These are phyloP conservation scores for Leucophora obtusa DNA, from an alignment of 2,888 invertebrate genomes.

Conservation along the genomic window DNA sequence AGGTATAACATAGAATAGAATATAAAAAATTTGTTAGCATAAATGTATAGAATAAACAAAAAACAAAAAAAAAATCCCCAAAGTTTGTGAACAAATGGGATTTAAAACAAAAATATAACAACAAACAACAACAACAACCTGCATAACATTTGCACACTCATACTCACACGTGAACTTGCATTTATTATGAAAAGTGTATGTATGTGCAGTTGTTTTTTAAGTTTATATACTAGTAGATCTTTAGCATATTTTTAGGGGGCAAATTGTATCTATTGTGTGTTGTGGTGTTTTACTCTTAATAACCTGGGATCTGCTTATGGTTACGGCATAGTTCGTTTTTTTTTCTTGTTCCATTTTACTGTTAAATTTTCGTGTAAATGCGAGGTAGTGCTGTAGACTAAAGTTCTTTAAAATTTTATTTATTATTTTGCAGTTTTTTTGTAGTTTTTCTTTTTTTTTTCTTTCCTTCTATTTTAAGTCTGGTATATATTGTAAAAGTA, in stretches of 20 bases:
- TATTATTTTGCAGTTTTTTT: conserved; percentile 30
- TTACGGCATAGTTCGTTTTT: background rate
- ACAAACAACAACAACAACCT: background rate
- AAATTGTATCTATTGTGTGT: background rate
- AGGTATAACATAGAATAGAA: background rate
- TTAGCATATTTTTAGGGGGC: conserved; percentile 45
- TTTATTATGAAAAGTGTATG: conserved; percentile 33
- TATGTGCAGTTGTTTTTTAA: conserved; percentile 7
- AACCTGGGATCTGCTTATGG: conserved; percentile 33
- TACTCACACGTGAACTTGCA: conserved; percentile 3
- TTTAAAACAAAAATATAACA: conserved; percentile 44
- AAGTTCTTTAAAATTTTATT: conserved; percentile 46
- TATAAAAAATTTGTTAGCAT: background rate
- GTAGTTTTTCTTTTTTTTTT: background rate
- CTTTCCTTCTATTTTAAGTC: background rate
- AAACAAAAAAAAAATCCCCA: conserved; percentile 45
- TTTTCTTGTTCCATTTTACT: conserved; percentile 33
- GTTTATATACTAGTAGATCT: background rate
- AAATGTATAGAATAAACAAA: conserved; percentile 34
- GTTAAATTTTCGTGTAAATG: conserved; percentile 21
- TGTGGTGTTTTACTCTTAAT: conserved; percentile 24
- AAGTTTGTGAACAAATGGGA: conserved; percentile 61
- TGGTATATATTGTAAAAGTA: conserved; percentile 7
- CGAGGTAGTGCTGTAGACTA: background rate
- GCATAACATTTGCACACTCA: background rate